Conservation (phyloP, 2,888 invertebrate genomes). For the Brachypalpus laphriformis region DNA sequence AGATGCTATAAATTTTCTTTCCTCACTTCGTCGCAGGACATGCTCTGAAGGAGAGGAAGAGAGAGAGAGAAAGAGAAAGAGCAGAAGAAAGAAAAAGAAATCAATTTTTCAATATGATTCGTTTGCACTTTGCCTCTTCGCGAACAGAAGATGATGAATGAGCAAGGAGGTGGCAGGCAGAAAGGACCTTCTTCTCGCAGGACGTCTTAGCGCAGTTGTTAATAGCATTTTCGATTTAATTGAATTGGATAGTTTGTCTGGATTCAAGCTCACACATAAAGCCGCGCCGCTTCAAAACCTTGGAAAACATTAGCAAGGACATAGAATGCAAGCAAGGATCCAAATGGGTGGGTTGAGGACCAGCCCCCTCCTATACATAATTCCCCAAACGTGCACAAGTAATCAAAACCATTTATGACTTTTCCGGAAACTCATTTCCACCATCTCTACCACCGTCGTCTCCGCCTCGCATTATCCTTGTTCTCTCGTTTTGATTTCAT, state of each 20-base stretch:
- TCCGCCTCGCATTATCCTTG: conserved; percentile 37
- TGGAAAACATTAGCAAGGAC: background rate
- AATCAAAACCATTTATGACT: conserved; percentile 72
- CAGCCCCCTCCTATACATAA: conserved; percentile 35
- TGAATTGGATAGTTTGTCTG: conserved; percentile 23
- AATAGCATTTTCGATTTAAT: conserved; percentile 33
- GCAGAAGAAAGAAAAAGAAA: conserved; percentile 16
- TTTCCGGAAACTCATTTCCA: conserved; percentile 63
- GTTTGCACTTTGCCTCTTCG: conserved; percentile 41
- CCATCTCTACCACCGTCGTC: conserved; percentile 35
- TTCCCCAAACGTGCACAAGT: conserved; percentile 68
- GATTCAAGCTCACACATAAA: conserved; percentile 1
- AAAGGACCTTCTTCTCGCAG: conserved; percentile 3
- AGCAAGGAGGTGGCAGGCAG: background rate
- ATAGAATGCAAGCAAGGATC: background rate
- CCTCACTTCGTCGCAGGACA: conserved; percentile 27
- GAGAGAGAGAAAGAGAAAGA: background rate
- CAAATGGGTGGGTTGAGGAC: background rate
- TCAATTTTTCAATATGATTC: conserved; percentile 61
- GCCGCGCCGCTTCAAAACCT: background rate
- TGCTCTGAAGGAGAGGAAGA: background rate
- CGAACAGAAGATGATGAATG: conserved; percentile 40
- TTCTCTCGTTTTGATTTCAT: conserved; percentile 30
- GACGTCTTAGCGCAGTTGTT: conserved; percentile 3
- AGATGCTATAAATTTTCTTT: conserved; percentile 44